phyloP scores from a whole-genome alignment of 2,113 vertebrate species.

The Panthera uncia region DNA sequence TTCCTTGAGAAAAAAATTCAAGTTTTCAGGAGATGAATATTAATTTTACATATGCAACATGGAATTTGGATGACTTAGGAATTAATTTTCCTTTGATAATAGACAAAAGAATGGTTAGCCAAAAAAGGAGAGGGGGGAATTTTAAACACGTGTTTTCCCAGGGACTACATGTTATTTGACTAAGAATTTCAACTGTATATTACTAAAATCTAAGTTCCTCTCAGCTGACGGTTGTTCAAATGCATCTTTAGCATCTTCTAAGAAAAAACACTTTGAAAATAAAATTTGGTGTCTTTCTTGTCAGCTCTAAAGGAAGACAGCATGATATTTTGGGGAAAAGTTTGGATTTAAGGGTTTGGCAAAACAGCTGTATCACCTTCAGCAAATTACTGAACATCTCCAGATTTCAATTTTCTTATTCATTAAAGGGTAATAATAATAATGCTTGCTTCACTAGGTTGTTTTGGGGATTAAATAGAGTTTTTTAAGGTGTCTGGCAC shows the following conservation, averaged over 20 bases:
- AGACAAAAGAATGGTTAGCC: not conserved
- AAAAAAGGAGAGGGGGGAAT: not conserved
- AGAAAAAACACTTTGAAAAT: not conserved
- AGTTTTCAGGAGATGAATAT: not conserved
- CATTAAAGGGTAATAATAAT: not conserved
- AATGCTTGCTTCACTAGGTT: not conserved
- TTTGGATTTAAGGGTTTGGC: not conserved
- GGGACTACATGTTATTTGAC: not conserved
- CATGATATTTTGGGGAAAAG: not conserved
- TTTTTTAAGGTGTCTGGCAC: not conserved
- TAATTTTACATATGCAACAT: not conserved
- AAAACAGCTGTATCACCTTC: not conserved
- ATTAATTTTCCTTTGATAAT: slow-evolving; percentile 17
- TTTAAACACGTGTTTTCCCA: slow-evolving; percentile 25
- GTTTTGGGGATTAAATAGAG: not conserved
- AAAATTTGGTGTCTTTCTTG: not conserved
- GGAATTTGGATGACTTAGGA: slow-evolving; percentile 25
- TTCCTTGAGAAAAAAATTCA: slow-evolving; percentile 56
- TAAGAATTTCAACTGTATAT: not conserved
- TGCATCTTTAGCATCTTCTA: not conserved
- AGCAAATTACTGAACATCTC: not conserved
- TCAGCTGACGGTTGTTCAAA: not conserved
- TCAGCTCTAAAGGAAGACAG: not conserved
- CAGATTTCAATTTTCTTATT: not conserved
- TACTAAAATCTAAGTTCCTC: not conserved